Conservation (phyloP, 2,113 vertebrate species). For the Narcine bancroftii region DNA sequence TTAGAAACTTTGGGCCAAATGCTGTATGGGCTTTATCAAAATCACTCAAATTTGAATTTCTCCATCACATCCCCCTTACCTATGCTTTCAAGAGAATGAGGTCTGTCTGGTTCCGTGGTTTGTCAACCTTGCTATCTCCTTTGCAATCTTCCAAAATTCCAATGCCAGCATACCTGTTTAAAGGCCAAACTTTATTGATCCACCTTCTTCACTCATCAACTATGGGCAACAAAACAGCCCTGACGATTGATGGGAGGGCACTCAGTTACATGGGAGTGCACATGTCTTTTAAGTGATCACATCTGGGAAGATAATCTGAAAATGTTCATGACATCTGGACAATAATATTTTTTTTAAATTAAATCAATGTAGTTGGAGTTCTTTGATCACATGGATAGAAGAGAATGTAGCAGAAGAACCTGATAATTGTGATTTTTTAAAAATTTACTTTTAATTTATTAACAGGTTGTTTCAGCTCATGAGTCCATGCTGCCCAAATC, state of each 20-base stretch:
- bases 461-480: no score
- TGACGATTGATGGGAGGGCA: not conserved
- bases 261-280: not conserved
- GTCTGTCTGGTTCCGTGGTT: not conserved
- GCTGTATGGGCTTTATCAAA: not conserved
- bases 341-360: not conserved
- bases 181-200: not conserved
- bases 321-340: not conserved
- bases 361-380: not conserved
- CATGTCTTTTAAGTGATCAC: not conserved
- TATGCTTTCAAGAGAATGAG: not conserved
- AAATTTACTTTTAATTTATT: no score
- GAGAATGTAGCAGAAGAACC: not conserved
- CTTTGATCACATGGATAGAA: not conserved
- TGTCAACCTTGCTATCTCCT: not conserved
- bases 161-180: not conserved
- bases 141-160: not conserved
- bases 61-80: not conserved
- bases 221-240: not conserved
- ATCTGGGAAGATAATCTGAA: not conserved
- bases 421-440: not conserved
- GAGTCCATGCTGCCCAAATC: no score
- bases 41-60: not conserved
- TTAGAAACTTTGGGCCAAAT: no score
- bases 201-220: not conserved